Base-by-base conservation (phyloP, 1,140 invertebrate species). In the Acyrthosiphon pisum region DNA sequence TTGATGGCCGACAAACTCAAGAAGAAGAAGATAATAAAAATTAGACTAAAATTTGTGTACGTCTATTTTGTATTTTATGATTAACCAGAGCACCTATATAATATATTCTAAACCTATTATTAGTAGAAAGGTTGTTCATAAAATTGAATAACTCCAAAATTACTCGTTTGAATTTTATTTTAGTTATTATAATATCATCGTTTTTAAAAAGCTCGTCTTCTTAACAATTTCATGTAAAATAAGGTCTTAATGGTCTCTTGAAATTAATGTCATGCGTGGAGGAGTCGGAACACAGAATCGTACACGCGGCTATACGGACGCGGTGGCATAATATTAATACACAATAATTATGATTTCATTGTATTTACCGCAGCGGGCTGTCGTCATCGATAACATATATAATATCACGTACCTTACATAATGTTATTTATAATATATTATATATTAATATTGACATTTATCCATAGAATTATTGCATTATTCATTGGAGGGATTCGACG, bases 301-400 rank as follows among this genome's bases (percentile, higher is more conserved):
- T 22, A 53, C 50, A 53, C 18, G 22, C 0, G 20, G 23, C 6
- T 7, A 6, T 50, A 18, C 50, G 22, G 22, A 53, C 23, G 4
- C 50, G 6, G 20, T 20, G 20, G 22, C 1, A 53, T 2, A 22
- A 53, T 41, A 41, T 53, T 53, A 48, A 48, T 87, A 30, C 6
- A n/a, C 23, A 87, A 87, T 87, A 87, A 87, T 87, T 87, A 87
- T 9, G 11, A 48, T 46, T 18, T 6, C 44, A 87, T 87, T 87
- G 14, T 87, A 20, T 87, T 48, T 87, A 14, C 44, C 44, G 9
- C 84, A 26, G 41, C 84, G 44, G 84, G 84, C 30, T 44, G 44
- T 48, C 84, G 44, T 46, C 44, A 0, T 53, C 50, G 8, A 18
- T 41, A 18, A 50, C 14, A 50, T 50, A 50, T 50, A 50, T 7